Base-by-base conservation (phyloP, 2,888 invertebrate genomes). In the Sabellastarte sp. region DNA sequence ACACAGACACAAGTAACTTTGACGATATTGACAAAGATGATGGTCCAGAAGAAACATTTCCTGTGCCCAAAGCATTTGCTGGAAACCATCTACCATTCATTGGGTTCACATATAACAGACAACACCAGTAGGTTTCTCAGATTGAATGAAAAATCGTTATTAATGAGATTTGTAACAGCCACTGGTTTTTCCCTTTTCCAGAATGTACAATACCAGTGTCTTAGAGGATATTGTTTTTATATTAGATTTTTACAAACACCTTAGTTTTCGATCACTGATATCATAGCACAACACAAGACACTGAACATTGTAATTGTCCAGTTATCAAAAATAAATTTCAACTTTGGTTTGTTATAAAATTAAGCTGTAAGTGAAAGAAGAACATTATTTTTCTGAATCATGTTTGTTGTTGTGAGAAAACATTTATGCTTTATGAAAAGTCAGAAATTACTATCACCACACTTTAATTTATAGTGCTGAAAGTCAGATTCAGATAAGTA, bases 71-170 rank as follows among this genome's bases (percentile, higher is more conserved):
- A 87, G 93, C 95, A 52, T 99, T 99, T 86, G 94, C 93, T 66
- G 99, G 97, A 65, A 97, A 99, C 86, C 97, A 99, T 86, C 87
- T 99, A 76, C 97, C 99, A 2, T 99, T 99, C 85, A 92, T 97
- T 62, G 97, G 97, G 15, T 99, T 99, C 84, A 98, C 99, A 1
- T 99, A 97, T 69, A 81, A 80, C 67, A 76, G 76, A 63, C 95
- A 95, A 84, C 93, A 93, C 85, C 93, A 93, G 86, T 84, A 75
- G 73, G 80, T 78, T 2, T 5, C 24, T 41, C 10, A 41, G 10
- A 41, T 20, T 41, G 10, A 41, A 20, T 41, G 41, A 41, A 20
- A 10, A 41, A 41, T 41, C 41, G 41, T 20, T 41, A 41, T 41
- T 10, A 20, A 41, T 10, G 10, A 41, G 10, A 15, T 20, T 15